phyloP scores from a whole-genome alignment of 2,113 vertebrate species.

The Charina bottae region DNA sequence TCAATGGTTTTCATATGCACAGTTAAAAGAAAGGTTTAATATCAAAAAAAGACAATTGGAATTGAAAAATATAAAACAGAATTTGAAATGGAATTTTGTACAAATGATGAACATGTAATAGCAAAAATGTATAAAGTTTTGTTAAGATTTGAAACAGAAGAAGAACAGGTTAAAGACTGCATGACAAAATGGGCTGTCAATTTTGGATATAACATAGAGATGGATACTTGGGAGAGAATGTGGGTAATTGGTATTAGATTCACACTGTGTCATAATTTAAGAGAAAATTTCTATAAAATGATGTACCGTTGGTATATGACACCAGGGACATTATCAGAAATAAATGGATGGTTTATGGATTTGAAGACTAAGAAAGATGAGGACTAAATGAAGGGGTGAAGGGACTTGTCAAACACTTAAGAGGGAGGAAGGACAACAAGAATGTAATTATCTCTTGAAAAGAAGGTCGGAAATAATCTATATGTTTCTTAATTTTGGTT shows the following conservation, averaged over 20 bases:
- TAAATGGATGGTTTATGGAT: too few species aligned
- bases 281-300: not conserved
- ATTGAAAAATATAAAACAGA: not conserved
- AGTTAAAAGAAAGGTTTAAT: not conserved
- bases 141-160: not conserved
- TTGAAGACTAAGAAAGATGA: not conserved
- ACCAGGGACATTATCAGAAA: not conserved
- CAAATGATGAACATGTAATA: not conserved
- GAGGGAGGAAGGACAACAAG: not conserved
- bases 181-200: not conserved
- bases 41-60: not conserved
- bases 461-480: not conserved
- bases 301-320: not conserved
- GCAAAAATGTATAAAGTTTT: not conserved
- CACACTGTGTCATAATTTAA: not conserved
- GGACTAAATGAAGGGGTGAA: not conserved
- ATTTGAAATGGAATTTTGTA: not conserved
- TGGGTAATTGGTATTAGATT: not conserved
- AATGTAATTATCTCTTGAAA: not conserved
- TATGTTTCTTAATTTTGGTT: not conserved
- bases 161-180: not conserved
- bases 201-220: not conserved
- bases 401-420: not conserved
- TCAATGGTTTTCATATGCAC: not conserved
- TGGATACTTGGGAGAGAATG: not conserved